A percentile compares a stretch with the other conserved stretches of the same genome.
Evolutionary conservation across 2,888 invertebrate genomes (phyloP).

Genomic region (Diadegma fenestrale): DNA sequence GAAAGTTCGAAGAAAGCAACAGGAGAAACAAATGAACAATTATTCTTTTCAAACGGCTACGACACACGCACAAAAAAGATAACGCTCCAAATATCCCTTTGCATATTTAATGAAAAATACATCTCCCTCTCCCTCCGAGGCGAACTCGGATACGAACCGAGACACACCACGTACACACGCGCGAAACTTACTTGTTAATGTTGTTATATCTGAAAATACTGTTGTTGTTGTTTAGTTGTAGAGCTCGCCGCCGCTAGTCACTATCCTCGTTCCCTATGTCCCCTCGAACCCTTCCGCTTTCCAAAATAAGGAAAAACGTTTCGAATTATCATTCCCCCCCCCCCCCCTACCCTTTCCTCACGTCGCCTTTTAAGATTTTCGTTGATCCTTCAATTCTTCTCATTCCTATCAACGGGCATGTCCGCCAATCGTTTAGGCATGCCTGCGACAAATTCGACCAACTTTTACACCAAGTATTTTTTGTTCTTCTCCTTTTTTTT

Average conservation of each 20-base stretch:
- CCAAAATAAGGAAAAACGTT: constrained; percentile 9
- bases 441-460: neutral
- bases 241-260: constrained; percentile 85
- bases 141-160: constrained; percentile 67
- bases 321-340: constrained; percentile 5
- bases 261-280: constrained; percentile 71
- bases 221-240: constrained; percentile 85
- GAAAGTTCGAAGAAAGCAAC: constrained; percentile 28
- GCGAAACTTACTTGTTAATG: constrained; percentile 84
- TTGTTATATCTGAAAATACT: constrained; percentile 85
- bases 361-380: constrained; percentile 18
- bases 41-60: constrained; percentile 54
- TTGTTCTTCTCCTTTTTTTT: constrained; percentile 40
- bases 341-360: neutral
- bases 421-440: neutral
- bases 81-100: constrained; percentile 51
- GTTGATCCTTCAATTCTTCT: constrained; percentile 24
- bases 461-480: constrained; percentile 25
- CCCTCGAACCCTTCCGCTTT: constrained; percentile 48
- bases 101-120: constrained; percentile 27
- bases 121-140: constrained; percentile 39
- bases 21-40: constrained; percentile 11
- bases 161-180: constrained; percentile 71
- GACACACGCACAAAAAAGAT: constrained; percentile 64
- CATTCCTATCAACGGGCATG: constrained; percentile 14